Conservation (phyloP, 2,797 vertebrate species). For the Tympanoctomys barrerae region DNA sequence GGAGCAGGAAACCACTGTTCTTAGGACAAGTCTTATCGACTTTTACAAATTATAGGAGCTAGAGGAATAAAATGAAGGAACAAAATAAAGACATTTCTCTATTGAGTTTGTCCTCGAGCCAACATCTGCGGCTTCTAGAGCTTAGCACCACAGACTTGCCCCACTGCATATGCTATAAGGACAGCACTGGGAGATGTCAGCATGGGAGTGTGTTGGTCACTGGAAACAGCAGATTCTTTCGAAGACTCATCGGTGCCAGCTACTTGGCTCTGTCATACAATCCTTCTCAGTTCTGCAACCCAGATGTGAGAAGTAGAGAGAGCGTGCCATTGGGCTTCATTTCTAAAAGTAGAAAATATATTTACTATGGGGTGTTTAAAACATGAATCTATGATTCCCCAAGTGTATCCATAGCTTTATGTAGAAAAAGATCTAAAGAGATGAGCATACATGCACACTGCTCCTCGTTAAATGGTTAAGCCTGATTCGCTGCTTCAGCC, state of each 20-base stretch:
- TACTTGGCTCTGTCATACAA: slow-evolving; percentile 59
- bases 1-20: background rate
- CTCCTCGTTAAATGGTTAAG: background rate
- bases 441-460: rapidly evolving
- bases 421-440: background rate
- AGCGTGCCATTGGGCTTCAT: slow-evolving; percentile 20
- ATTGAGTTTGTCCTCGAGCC: background rate
- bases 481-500: background rate
- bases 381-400: background rate
- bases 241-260: background rate
- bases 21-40: background rate
- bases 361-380: slow-evolving; percentile 48
- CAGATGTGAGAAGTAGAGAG: slow-evolving; percentile 68
- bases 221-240: slow-evolving; percentile 54
- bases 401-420: background rate
- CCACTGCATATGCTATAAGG: background rate
- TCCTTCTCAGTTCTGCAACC: slow-evolving; percentile 59
- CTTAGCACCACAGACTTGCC: background rate
- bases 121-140: background rate
- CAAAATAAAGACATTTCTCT: background rate
- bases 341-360: slow-evolving; percentile 63
- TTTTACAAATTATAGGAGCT: background rate
- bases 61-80: background rate
- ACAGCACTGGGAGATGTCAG: background rate
- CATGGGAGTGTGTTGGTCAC: background rate